Evolutionary conservation across 1,140 invertebrate species (phyloP).

Genomic region (Potamilus streckersoni): DNA sequence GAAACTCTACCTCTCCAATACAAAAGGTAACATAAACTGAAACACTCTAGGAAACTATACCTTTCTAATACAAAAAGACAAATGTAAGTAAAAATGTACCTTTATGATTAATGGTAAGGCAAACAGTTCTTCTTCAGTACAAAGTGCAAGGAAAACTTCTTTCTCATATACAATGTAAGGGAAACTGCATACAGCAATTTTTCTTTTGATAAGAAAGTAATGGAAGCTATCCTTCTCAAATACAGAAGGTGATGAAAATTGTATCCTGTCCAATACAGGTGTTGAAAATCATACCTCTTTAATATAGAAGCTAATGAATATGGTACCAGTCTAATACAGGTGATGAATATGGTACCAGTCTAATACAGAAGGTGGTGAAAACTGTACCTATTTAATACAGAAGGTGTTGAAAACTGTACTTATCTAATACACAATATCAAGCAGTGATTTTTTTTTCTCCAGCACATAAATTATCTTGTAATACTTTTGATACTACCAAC

Average conservation of each 20-base stretch:
- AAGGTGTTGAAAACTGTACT: constrained; percentile 59
- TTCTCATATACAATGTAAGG: constrained; percentile 40
- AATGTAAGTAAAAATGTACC: neutral
- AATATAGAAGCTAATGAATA: neutral
- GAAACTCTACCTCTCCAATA: constrained; percentile 60
- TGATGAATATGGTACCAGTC: too few relatives aligned
- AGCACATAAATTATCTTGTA: too few relatives aligned
- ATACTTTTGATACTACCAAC: too few relatives aligned
- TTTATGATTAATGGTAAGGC: neutral
- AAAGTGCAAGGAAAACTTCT: constrained; percentile 12
- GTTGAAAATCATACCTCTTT: constrained; percentile 57
- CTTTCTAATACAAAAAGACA: neutral
- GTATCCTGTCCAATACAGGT: neutral
- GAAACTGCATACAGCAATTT: constrained; percentile 60
- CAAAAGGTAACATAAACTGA: constrained; percentile 41
- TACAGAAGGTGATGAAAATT: too few relatives aligned
- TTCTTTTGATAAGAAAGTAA: constrained; percentile 12
- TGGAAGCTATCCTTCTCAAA: too few relatives aligned
- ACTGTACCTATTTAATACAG: constrained; percentile 33
- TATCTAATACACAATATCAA: constrained; percentile 44
- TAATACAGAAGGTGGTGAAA: too few relatives aligned
- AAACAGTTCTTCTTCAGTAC: too few relatives aligned
- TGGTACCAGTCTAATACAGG: neutral
- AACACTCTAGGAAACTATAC: neutral
- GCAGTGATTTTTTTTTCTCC: too few relatives aligned